Conservation (phyloP, 2,113 vertebrate species). For the Alethe castanea region DNA sequence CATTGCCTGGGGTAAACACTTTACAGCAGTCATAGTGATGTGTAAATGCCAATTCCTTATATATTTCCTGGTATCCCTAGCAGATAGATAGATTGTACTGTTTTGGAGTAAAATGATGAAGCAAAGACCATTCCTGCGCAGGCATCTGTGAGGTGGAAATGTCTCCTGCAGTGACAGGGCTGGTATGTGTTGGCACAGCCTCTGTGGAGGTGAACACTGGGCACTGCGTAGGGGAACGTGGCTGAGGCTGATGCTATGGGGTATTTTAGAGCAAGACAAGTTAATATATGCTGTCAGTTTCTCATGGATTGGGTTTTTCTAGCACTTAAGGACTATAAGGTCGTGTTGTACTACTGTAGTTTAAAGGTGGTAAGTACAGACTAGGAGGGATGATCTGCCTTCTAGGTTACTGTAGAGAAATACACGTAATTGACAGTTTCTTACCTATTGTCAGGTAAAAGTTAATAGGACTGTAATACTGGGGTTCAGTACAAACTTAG, state of each 20-base stretch:
- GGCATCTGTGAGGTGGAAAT: not conserved
- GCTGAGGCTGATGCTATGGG: not conserved
- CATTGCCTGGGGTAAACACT: not conserved
- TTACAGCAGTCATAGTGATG: not conserved
- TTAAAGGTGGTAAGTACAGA: not conserved
- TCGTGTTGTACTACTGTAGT: not conserved
- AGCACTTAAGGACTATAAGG: not conserved
- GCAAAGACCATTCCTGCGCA: not conserved
- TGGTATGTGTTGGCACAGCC: not conserved
- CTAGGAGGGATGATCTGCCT: not conserved
- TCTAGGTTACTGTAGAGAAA: not conserved
- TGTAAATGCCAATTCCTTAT: not conserved
- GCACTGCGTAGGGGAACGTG: not conserved
- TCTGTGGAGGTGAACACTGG: not conserved
- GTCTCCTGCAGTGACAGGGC: not conserved
- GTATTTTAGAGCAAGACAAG: not conserved
- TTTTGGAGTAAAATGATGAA: not conserved
- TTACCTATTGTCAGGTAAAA: not conserved
- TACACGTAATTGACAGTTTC: not conserved
- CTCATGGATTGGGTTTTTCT: not conserved
- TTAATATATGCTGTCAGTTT: not conserved
- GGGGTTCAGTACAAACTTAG: not conserved
- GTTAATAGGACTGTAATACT: not conserved
- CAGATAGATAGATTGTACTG: not conserved
- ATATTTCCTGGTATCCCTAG: not conserved